These are phyloP conservation scores for Episyrphus balteatus DNA, from an alignment of 1,140 invertebrate genomes.

Conservation along the genomic window DNA sequence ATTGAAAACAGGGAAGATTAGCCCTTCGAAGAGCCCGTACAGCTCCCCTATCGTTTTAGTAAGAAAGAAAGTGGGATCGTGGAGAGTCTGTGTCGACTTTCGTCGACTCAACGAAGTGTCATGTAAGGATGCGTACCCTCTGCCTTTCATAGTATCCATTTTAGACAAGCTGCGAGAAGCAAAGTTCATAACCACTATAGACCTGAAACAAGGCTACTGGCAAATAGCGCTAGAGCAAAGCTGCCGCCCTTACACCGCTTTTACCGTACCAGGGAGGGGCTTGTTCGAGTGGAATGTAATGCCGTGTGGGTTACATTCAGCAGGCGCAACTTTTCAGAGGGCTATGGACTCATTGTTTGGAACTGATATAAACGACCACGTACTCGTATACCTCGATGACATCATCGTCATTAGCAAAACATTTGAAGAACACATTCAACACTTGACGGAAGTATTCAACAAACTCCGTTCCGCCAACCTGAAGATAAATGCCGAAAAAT, in stretches of 20 bases:
- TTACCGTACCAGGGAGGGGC: too few relatives aligned
- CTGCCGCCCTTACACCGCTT: slow-evolving; percentile 35
- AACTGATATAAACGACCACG: slow-evolving; percentile 7
- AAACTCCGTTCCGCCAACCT: not conserved
- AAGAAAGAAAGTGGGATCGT: slow-evolving; percentile 21
- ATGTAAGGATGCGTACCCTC: slow-evolving; percentile 29
- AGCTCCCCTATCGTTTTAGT: slow-evolving; percentile 28
- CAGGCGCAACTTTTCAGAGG: too few relatives aligned
- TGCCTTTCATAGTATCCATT: slow-evolving; percentile 37
- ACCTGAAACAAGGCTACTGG: slow-evolving; percentile 33
- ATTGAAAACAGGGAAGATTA: too few relatives aligned
- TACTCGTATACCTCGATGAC: slow-evolving; percentile 20
- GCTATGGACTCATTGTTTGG: slow-evolving; percentile 4
- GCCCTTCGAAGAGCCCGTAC: slow-evolving; percentile 31
- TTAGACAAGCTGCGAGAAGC: slow-evolving; percentile 23
- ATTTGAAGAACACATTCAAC: slow-evolving; percentile 17
- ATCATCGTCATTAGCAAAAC: slow-evolving; percentile 12
- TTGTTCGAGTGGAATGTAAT: slow-evolving; percentile 12
- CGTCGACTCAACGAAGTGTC: slow-evolving; percentile 26
- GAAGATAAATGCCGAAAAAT: not conserved
- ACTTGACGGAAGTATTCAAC: slow-evolving; percentile 14
- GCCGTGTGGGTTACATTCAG: not conserved
- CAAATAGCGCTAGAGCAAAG: slow-evolving; percentile 23
- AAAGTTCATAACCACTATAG: slow-evolving; percentile 29
- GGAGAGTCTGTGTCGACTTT: slow-evolving; percentile 30